Base-by-base conservation (phyloP, 53 echinoderm and acorn worm genomes). In the Mesocentrotus franciscanus region DNA sequence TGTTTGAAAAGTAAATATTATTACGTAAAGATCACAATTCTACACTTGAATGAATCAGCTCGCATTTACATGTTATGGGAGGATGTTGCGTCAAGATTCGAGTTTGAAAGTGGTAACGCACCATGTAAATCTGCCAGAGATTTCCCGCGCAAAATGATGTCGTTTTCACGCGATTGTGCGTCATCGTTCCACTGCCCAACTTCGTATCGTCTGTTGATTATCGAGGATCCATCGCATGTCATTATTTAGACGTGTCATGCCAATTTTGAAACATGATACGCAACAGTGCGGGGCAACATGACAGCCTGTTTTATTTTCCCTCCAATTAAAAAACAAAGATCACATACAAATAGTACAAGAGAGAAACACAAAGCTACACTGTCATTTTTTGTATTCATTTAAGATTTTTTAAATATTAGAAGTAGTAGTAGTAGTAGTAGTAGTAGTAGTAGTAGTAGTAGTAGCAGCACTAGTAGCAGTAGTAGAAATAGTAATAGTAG, bases 111-210 rank as follows among this genome's bases (percentile, higher is more conserved):
- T 42, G 81, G 81, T 14, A 81, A 81, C 81, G 17, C 15, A 42
- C 36, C 81, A 10, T 16, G 36, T 64, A 81, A 81, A 81, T 81
- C 81, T 81, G 81, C 81, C 6, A 5, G 42, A 18, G 81, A 81
- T 81, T 81, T 81, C 81, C 81, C 81, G 81, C 42, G 36, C 39
- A 81, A 81, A 81, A 39, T 81, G 81, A 81, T 81, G 81, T 81
- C 81, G 42, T 33, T 81, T 81, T 81, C 81, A 81, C 81, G 81
- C 39, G 14, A 6, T 33, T 18, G 81, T 42, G 81, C 81, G 81
- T 81, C 81, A 81, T 17, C 81, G 34, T 81, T 20, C 36, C 29
- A 81, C 36, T 81, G 39, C 81, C 81, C 81, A 22, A 81, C 18
- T 81, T 81, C 15, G 64, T 81, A 81, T 39, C 81, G 42, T 81